Evolutionary conservation across 2,113 vertebrate genomes (phyloP).

Genomic region (Calyptomena viridis): DNA sequence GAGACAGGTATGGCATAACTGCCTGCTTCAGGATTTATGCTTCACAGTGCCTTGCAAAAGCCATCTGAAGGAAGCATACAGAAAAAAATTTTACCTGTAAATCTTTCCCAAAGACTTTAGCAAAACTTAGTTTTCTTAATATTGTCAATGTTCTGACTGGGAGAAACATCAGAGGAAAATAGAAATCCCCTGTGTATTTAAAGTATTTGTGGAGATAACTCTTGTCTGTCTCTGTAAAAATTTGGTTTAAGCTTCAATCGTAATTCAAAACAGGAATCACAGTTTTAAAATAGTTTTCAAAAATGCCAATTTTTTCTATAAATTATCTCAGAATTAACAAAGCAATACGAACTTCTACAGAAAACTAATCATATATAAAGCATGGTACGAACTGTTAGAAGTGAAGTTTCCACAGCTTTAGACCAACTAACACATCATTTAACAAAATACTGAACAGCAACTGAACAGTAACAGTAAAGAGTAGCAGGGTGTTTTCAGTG

Average conservation of each 20-base stretch:
- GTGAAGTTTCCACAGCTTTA: background rate
- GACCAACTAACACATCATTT: background rate
- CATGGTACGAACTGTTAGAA: background rate
- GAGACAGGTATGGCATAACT: background rate
- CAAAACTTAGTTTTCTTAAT: background rate
- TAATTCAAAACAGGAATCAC: background rate
- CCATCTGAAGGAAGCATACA: background rate
- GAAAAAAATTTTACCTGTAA: background rate
- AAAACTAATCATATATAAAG: background rate
- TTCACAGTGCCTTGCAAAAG: background rate
- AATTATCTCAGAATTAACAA: background rate
- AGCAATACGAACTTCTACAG: background rate
- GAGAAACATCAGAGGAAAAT: background rate
- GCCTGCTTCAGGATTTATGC: background rate
- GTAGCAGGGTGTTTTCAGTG: background rate
- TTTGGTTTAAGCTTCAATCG: background rate
- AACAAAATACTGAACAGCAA: background rate
- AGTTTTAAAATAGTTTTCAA: background rate
- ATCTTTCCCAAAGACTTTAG: background rate
- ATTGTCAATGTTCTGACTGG: background rate
- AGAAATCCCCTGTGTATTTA: background rate
- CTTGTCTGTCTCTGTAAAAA: background rate
- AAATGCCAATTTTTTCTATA: background rate
- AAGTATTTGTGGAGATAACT: background rate
- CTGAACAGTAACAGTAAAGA: background rate